These are phyloP conservation scores for Drosophila paulistorum DNA, from an alignment of 1,140 invertebrate genomes.

Conservation along the genomic window DNA sequence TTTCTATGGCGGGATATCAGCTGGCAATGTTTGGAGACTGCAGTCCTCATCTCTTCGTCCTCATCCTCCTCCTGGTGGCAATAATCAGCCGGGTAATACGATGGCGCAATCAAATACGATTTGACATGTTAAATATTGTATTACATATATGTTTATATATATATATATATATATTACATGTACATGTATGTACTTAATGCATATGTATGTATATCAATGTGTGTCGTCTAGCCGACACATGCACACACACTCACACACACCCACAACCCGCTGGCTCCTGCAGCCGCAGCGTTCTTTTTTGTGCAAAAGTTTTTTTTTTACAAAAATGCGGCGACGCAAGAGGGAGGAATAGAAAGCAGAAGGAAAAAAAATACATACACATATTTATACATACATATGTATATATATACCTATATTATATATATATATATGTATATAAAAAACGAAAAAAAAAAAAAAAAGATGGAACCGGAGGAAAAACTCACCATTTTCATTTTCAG, in stretches of 20 bases:
- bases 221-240: conserved; percentile 1
- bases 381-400: too few relatives aligned
- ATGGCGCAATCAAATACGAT: conserved; percentile 4
- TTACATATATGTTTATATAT: conserved; percentile 26
- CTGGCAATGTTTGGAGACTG: background rate
- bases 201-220: conserved; percentile 1
- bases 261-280: background rate
- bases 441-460: background rate
- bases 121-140: conserved; percentile 12
- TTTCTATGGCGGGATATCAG: background rate
- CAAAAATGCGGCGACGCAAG: background rate
- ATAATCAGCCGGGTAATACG: conserved; percentile 1
- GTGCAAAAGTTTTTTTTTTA: background rate
- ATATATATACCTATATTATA: background rate
- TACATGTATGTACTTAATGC: background rate
- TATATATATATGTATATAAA: background rate
- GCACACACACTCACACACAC: background rate
- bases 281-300: background rate
- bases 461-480: background rate
- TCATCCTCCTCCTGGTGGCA: too few relatives aligned
- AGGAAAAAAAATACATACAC: too few relatives aligned
- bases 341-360: too few relatives aligned
- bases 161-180: conserved; percentile 17
- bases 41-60: too few relatives aligned
- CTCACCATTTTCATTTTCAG: conserved; percentile 45